A percentile compares a stretch with the other conserved stretches of the same genome.
phyloP scores from a whole-genome alignment of 2,113 vertebrate species.

The Trogon surrucura region DNA sequence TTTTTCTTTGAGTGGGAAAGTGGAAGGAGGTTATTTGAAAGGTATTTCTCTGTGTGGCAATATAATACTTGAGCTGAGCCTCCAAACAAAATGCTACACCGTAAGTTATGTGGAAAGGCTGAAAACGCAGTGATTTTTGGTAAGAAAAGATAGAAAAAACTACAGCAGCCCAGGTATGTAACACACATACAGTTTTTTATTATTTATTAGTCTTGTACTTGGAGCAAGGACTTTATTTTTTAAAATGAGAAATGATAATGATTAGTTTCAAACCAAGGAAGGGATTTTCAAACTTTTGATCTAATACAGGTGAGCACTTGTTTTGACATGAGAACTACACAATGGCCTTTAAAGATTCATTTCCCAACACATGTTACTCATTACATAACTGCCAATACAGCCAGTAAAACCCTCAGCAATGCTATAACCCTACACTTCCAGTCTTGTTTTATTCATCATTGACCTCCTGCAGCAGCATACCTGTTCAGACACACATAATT shows the following conservation, averaged over 20 bases:
- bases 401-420: background rate
- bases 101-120: background rate
- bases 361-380: background rate
- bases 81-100: background rate
- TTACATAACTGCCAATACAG: background rate
- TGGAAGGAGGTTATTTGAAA: background rate
- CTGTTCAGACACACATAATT: background rate
- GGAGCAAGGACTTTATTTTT: background rate
- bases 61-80: background rate
- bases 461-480: background rate
- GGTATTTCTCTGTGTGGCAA: background rate
- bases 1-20: background rate
- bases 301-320: background rate
- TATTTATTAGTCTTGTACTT: background rate
- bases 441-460: slow-evolving; percentile 1
- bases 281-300: background rate
- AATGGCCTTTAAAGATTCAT: background rate
- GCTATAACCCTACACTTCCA: background rate
- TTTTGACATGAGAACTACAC: background rate
- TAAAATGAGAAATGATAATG: background rate
- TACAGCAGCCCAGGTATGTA: background rate
- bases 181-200: background rate
- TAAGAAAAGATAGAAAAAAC: background rate
- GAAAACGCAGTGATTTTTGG: background rate
- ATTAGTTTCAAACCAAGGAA: background rate